Evolutionary conservation across 1,140 invertebrate species (phyloP).

Genomic region (Drosophila eugracilis): DNA sequence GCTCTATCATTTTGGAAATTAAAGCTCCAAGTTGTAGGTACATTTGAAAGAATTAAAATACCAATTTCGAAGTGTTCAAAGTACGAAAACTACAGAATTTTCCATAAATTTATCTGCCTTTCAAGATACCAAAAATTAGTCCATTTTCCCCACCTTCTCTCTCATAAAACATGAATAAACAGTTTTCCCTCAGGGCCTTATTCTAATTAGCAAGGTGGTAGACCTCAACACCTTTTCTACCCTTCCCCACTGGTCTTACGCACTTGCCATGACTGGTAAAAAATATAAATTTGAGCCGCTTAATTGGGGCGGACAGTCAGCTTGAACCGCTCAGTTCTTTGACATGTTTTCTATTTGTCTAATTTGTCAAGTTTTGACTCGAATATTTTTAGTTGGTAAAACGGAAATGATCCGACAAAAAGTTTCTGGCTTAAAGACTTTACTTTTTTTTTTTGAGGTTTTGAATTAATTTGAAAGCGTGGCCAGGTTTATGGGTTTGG

Average conservation of each 20-base stretch:
- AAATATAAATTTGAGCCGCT: slow-evolving; percentile 52
- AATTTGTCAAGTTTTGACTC: slow-evolving; percentile 71
- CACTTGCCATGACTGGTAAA: slow-evolving; percentile 60
- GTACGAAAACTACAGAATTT: not conserved
- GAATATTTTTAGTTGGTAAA: slow-evolving; percentile 25
- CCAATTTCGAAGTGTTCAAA: no score
- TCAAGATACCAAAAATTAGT: not conserved
- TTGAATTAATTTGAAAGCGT: slow-evolving; percentile 49
- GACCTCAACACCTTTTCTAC: slow-evolving; percentile 15
- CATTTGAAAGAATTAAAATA: no score
- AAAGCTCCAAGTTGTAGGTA: no score
- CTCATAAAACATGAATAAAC: slow-evolving; percentile 60
- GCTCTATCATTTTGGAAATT: slow-evolving; percentile 23
- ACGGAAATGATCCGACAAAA: slow-evolving; percentile 76
- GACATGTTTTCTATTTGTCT: slow-evolving; percentile 83
- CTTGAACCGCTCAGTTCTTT: slow-evolving; percentile 67
- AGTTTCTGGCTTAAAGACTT: slow-evolving; percentile 34
- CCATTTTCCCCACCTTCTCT: no score
- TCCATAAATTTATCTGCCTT: no score
- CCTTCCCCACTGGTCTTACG: slow-evolving; percentile 67
- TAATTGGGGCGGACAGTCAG: slow-evolving; percentile 61
- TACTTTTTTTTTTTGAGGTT: slow-evolving; percentile 10
- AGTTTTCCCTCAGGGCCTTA: slow-evolving; percentile 50
- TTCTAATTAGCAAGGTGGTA: slow-evolving; percentile 73
- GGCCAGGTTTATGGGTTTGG: slow-evolving; percentile 34